Evolutionary conservation across 2,113 vertebrate genomes (phyloP), one percentile per base, ranked within the genome.

Genomic region (Laterallus jamaicensis): DNA sequence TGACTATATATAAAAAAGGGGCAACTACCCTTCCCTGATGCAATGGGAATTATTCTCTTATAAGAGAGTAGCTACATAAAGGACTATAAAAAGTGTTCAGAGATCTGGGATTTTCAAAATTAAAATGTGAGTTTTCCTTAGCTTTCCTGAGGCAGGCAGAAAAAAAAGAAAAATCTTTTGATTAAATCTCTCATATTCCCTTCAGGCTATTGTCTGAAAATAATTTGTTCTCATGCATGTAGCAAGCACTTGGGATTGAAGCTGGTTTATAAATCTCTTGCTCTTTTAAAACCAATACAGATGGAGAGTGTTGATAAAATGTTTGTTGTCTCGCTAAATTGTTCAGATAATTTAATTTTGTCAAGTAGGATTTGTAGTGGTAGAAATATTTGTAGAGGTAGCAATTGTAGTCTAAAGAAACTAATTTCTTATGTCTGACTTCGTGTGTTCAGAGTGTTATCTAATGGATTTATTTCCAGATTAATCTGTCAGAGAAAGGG

Each of bases 271-370:
- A 90, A 91, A 87, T 95, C 24, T 82, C 79, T 60, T 86, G 24
- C 64, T 93, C 44, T 88, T 86, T 88, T 82, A 75, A 87, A 87
- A 68, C 32, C 14, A n/a, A 60, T 75, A 67, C 49, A 82, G 89
- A 88, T 92, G 68, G 69, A 73, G 31, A 7, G 11, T 89, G 49
- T 73, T 94, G 91, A 95, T 95, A 73, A 87, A 93, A 90, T 66
- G 19, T 71, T 94, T 95, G 47, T 86, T 94, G 76, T 92, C 92
- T 96, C 83, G 44, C 76, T 84, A 40, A 96, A 92, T 83, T 93
- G 76, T 83, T 96, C 54, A 55, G 37, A 82, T 94, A 86, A 95
- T 84, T 86, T 90, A 64, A 89, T 91, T 95, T 94, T 92, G 69
- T 84, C 5, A 3, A 84, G n/a, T 52, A 85, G 52, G 64, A 83